Percentiles rank a stretch among this genome's conserved stretches.
phyloP scores from a whole-genome alignment of 1,140 invertebrate genomes.

The Argopecten irradians region DNA sequence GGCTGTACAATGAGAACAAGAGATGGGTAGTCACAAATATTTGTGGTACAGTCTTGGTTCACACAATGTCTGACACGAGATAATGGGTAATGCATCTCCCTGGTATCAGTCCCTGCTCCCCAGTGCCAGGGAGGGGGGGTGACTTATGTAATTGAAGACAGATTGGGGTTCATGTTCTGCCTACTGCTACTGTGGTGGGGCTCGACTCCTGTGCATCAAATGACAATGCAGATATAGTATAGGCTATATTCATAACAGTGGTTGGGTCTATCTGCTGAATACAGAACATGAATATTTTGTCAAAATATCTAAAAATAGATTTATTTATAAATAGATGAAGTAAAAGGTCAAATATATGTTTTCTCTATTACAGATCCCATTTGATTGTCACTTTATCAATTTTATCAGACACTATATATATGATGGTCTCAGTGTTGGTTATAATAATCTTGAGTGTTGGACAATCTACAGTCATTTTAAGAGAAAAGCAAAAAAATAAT shows the following conservation, averaged over 20 bases:
- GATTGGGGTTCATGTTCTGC: neutral
- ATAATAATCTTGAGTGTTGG: too few relatives aligned
- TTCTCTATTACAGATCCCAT: too few relatives aligned
- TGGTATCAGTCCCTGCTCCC: neutral
- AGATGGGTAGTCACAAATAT: constrained; percentile 22
- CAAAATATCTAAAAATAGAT: too few relatives aligned
- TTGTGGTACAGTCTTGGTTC: constrained; percentile 7
- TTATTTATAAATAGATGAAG: too few relatives aligned
- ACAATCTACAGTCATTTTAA: too few relatives aligned
- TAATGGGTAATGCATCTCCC: neutral
- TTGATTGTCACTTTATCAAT: too few relatives aligned
- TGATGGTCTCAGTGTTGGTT: too few relatives aligned
- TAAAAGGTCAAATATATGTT: too few relatives aligned
- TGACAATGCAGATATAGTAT: neutral
- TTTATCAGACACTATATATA: too few relatives aligned
- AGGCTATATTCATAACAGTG: neutral
- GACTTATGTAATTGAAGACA: neutral
- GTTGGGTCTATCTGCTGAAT: neutral
- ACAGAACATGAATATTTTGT: too few relatives aligned
- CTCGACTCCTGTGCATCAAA: neutral
- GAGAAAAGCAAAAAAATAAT: too few relatives aligned
- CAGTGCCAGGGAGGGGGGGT: neutral
- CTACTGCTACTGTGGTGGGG: neutral
- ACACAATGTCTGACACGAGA: neutral
- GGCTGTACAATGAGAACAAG: constrained; percentile 8